Percentiles rank a stretch among this genome's conserved stretches.
These are phyloP conservation scores for Chymomyza costata DNA, from an alignment of 1,140 invertebrate genomes.

Conservation along the genomic window DNA sequence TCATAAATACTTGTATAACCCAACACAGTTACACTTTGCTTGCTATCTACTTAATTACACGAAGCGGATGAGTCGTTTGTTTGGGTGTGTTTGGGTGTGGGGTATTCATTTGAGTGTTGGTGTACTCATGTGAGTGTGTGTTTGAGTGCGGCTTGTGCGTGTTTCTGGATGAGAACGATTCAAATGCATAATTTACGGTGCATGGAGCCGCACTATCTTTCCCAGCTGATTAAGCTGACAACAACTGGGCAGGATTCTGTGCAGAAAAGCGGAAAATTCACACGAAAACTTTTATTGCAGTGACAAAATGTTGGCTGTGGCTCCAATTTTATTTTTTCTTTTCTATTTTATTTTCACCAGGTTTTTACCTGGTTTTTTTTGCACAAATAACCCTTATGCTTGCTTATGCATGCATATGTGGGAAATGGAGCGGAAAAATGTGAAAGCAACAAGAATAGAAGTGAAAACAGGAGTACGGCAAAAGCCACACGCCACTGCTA, in stretches of 20 bases:
- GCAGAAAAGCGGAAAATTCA: slow-evolving; percentile 42
- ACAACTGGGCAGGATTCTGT: slow-evolving; percentile 35
- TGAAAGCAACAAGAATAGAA: slow-evolving; percentile 34
- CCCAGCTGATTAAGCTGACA: slow-evolving; percentile 59
- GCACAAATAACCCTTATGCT: slow-evolving; percentile 37
- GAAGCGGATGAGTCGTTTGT: slow-evolving; percentile 5
- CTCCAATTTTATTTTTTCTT: slow-evolving; percentile 19
- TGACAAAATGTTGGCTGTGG: slow-evolving; percentile 62
- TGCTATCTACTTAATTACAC: slow-evolving; percentile 69
- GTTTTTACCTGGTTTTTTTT: slow-evolving; percentile 16
- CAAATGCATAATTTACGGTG: slow-evolving; percentile 70
- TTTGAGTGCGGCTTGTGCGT: too few species aligned
- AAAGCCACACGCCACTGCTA: neutral
- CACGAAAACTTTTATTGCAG: slow-evolving; percentile 71
- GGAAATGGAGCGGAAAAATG: slow-evolving; percentile 71
- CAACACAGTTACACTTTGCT: slow-evolving; percentile 32
- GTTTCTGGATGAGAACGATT: too few species aligned
- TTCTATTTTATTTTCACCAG: neutral
- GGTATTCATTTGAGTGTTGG: too few species aligned
- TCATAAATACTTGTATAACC: slow-evolving; percentile 53
- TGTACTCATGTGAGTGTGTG: too few species aligned
- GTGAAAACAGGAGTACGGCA: slow-evolving; percentile 10
- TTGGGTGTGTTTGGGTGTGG: slow-evolving; percentile 23
- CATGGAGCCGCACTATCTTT: slow-evolving; percentile 50
- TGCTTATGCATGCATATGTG: slow-evolving; percentile 14